Evolutionary conservation across 1,140 invertebrate species (phyloP), one percentile per base, ranked within the genome.

Genomic region (Saccostrea cuccullata): DNA sequence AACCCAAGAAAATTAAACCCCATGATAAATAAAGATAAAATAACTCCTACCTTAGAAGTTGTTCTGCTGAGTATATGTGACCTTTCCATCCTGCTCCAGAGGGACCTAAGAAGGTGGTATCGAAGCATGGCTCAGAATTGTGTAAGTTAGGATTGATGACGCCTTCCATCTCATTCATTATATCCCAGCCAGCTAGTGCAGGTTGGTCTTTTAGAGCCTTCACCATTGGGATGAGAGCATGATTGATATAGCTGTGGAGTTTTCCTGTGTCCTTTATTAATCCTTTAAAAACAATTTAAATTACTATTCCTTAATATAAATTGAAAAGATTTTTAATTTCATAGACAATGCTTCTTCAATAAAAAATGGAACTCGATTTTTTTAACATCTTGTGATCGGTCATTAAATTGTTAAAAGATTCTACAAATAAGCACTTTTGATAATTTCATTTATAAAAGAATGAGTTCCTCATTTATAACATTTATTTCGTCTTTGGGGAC

Each of bases 81-180:
- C 93, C 94, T 17, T 93, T 92, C 94, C 94, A 95, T 13, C 95
- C 95, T 11, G 94, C 94, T 5, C 95, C 95, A 64, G 89, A 90
- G 55, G 90, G 89, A 0, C 84, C 87, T 73, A 94, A 91, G 55
- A 88, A 87, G 2, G 70, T 90, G 9, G 95, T 95, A 88, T 95
- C 94, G 70, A 92, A 95, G 87, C 95, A 95, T 2, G 91, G 91
- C 40, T 95, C 94, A 15, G 82, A 58, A 86, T 92, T 92, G 20
- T 85, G 82, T 70, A 90, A 89, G 56, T 91, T 92, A 30, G 94
- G 89, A 11, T 70, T 91, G 6, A 95, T 90, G 64, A 93, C 92
- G 26, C 95, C 95, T 90, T 95, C 95, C 4, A 94, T 93, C 87
- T 95, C 95, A 85, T 95, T 95, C 56, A 95, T 94, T 20, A 95